phyloP scores from a whole-genome alignment of 1,140 invertebrate genomes.

The Diachasma alloeum region DNA sequence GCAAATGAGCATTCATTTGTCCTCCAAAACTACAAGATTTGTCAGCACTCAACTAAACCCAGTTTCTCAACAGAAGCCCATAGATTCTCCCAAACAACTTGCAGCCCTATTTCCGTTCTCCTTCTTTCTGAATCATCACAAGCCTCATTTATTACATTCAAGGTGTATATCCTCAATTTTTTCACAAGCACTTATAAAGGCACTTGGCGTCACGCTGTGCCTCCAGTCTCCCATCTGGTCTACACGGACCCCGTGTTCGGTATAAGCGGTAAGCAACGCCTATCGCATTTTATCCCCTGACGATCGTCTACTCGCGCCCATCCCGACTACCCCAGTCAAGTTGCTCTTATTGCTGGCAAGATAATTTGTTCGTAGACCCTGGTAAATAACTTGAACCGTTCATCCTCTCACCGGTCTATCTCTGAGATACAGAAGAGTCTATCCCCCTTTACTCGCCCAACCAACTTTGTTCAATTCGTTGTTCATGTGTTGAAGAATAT shows the following conservation, averaged over 20 bases:
- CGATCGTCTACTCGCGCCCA: not conserved
- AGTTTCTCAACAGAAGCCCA: too few relatives aligned
- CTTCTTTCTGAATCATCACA: too few relatives aligned
- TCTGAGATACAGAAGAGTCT: slow-evolving; percentile 15
- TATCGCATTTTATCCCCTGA: slow-evolving; percentile 1
- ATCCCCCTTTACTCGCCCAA: not conserved
- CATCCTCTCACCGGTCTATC: slow-evolving; percentile 12
- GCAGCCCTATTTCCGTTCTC: not conserved
- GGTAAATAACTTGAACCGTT: slow-evolving; percentile 26
- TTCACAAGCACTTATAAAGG: not conserved
- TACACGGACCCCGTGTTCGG: not conserved
- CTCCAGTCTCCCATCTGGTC: not conserved
- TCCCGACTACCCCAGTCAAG: not conserved
- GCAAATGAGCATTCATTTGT: not conserved
- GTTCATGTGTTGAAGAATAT: not conserved
- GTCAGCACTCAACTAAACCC: not conserved
- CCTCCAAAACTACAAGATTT: not conserved
- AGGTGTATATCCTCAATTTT: not conserved
- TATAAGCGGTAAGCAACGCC: not conserved
- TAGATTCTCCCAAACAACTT: too few relatives aligned
- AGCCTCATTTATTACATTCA: not conserved
- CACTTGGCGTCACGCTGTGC: not conserved
- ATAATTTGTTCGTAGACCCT: slow-evolving; percentile 27
- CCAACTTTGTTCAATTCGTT: slow-evolving; percentile 6
- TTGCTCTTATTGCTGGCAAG: slow-evolving; percentile 26